These are phyloP conservation scores for Thereva unica DNA, from an alignment of 2,888 invertebrate species.

Conservation along the genomic window DNA sequence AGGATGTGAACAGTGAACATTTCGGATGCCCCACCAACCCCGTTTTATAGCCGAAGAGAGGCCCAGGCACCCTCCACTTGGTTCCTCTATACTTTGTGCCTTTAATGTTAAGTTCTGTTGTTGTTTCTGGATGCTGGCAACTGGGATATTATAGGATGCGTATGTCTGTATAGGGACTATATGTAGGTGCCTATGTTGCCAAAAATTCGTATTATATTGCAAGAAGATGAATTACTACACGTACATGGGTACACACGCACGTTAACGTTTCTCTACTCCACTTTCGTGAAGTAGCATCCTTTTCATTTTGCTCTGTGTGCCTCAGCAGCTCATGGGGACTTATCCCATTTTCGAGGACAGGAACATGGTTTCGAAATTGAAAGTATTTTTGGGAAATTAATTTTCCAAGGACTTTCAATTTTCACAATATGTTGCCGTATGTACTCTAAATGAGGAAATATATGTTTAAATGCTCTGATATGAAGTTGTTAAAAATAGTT, in stretches of 20 bases:
- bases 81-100: conserved; percentile 37
- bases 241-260: conserved; percentile 34
- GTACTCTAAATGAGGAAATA: conserved; percentile 5
- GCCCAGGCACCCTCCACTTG: conserved; percentile 35
- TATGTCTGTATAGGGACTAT: conserved; percentile 20
- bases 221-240: conserved; percentile 39
- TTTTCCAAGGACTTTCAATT: conserved; percentile 41
- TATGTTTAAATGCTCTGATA: not conserved
- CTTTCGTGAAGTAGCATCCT: conserved; percentile 19
- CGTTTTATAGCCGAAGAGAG: conserved; percentile 36
- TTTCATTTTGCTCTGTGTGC: conserved; percentile 2
- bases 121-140: conserved; percentile 34
- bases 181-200: conserved; percentile 13
- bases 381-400: conserved; percentile 41
- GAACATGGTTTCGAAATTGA: conserved; percentile 39
- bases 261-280: conserved; percentile 15
- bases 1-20: not conserved
- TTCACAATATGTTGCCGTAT: conserved; percentile 33
- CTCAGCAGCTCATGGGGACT: conserved; percentile 13
- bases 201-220: conserved; percentile 35
- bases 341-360: conserved; percentile 26
- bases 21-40: conserved; percentile 28
- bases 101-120: conserved; percentile 38
- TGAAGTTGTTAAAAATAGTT: too few relatives aligned
- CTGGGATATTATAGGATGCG: conserved; percentile 10